Conservation (phyloP, 2,888 invertebrate genomes). For the Autographa pulchrina region DNA sequence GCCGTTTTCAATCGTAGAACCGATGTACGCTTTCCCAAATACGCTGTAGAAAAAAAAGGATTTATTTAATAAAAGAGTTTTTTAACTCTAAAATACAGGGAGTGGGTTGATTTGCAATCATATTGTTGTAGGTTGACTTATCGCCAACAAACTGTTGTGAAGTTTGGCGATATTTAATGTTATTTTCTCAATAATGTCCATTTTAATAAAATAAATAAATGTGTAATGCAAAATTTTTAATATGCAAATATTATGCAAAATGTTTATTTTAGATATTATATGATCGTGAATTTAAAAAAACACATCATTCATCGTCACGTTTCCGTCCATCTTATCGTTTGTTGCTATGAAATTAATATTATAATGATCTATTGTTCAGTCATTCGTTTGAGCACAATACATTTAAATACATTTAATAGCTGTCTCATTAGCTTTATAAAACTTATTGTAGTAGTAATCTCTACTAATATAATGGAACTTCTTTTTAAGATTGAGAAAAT, state of each 20-base stretch:
- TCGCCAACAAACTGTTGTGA: too few species aligned
- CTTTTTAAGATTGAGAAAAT: too few species aligned
- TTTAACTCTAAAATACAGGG: too few species aligned
- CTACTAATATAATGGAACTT: too few species aligned
- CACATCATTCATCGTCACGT: background rate
- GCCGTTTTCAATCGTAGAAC: constrained; percentile 94
- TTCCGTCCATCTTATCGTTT: background rate
- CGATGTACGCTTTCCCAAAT: constrained; percentile 94
- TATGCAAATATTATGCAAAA: background rate
- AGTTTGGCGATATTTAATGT: too few species aligned
- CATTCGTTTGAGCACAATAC: background rate
- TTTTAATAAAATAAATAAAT: too few species aligned
- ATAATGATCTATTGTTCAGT: constrained; percentile 2
- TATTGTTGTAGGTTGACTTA: too few species aligned
- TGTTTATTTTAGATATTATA: too few species aligned
- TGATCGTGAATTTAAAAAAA: background rate
- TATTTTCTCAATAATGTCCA: too few species aligned
- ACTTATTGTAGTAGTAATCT: background rate
- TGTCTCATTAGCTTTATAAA: background rate
- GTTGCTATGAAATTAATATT: background rate
- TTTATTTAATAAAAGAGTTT: background rate
- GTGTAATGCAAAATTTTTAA: too few species aligned
- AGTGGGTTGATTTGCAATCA: too few species aligned
- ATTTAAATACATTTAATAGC: background rate
- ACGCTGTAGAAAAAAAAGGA: constrained; percentile 84